Conservation (phyloP, 2,888 invertebrate species). For the Dasypolia templi region DNA sequence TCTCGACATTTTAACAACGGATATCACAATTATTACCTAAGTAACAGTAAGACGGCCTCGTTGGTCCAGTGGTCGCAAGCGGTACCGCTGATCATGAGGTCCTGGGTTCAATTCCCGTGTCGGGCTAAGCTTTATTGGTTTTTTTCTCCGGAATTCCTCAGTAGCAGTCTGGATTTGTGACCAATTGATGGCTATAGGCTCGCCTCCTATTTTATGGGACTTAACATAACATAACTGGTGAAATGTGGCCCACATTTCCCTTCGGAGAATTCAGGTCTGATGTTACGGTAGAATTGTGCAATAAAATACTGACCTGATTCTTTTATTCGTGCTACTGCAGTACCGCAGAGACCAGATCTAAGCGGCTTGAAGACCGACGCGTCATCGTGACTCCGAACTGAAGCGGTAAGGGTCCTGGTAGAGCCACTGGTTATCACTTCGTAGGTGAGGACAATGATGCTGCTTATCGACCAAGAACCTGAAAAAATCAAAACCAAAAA, state of each 20-base stretch:
- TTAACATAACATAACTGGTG: too few relatives aligned
- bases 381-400: not conserved
- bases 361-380: not conserved
- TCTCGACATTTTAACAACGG: not conserved
- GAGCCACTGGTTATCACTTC: not conserved
- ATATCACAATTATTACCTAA: too few relatives aligned
- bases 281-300: not conserved
- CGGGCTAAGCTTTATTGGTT: too few relatives aligned
- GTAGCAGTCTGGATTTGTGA: too few relatives aligned
- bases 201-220: too few relatives aligned
- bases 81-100: too few relatives aligned
- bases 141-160: too few relatives aligned
- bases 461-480: not conserved
- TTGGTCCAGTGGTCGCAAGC: too few relatives aligned
- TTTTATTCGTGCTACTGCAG: not conserved
- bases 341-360: not conserved
- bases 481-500: not conserved
- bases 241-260: fast-evolving
- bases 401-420: not conserved
- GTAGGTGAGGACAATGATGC: not conserved
- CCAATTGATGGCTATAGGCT: too few relatives aligned
- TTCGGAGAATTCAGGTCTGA: not conserved
- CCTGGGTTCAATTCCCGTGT: too few relatives aligned
- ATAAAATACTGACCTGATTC: conserved; percentile 9
- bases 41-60: too few relatives aligned